Base-by-base conservation (phyloP, 2,888 invertebrate genomes). In the Malacosoma neustria region DNA sequence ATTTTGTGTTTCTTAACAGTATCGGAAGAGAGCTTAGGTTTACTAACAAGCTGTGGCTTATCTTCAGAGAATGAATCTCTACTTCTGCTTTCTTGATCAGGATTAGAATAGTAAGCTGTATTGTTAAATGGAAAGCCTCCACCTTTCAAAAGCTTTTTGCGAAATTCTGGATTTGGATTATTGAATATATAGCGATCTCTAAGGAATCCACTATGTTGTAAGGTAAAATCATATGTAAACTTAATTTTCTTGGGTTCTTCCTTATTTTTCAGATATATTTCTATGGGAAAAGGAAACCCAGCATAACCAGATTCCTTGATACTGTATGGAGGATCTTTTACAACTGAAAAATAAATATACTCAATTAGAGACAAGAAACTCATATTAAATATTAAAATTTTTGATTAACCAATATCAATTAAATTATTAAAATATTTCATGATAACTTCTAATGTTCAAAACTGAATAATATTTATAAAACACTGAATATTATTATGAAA, bases 301-400 rank as follows among this genome's bases (percentile, higher is more conserved):
- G 97, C 98, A 88, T 98, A 98, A 4, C 98, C 98, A n/a, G 95
- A 94, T 72, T 98, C 97, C 55, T 93, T 92, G 15, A 98, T 90
- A 35, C 89, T 84, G 79, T 94, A 98, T 2, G 98, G 98, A 35
- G 97, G 96, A 49, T 96, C 95, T 64, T 95, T 96, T 2, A 95
- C 87, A 54, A 93, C 96, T 96, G 87, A 35, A 90, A 90, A 49
- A 43, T 46, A 49, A 55, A 45, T 43, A 15, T 37, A 40, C 12
- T 13, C 29, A 33, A 33, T 30, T 29, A 29, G 30, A 32, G 38
- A 42, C 33, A 40, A 40, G 11, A 35, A 41, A n/a, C n/a, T n/a
- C 33, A 14, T 14, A 39, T 35, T 4, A 34, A 34, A 33, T 7
- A 22, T 22, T 22, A 22, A 22, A 4, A 22, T 22, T 22, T 7